A percentile compares a stretch with the other conserved stretches of the same genome.
These are phyloP conservation scores for Leuciscus idus DNA, from an alignment of 2,113 vertebrate species.

Conservation along the genomic window DNA sequence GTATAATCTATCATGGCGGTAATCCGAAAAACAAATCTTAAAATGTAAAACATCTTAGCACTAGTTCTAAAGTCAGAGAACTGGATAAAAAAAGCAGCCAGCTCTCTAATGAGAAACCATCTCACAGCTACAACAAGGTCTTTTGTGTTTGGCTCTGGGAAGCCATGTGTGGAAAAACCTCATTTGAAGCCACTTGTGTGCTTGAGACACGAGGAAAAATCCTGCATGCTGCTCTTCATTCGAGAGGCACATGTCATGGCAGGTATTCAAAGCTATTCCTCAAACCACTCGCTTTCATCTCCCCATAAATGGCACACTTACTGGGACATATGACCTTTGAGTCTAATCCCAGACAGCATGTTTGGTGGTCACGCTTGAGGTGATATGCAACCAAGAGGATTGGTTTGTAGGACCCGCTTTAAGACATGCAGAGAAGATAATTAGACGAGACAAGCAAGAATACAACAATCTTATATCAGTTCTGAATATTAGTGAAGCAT, in stretches of 20 bases:
- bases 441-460: background rate
- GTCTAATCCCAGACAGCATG: slow-evolving; percentile 24
- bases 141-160: slow-evolving; percentile 6
- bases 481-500: background rate
- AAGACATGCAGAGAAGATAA: background rate
- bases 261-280: slow-evolving; percentile 45
- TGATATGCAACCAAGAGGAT: slow-evolving; percentile 32
- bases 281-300: slow-evolving; percentile 27
- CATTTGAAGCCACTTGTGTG: slow-evolving; percentile 23
- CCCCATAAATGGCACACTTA: slow-evolving; percentile 26
- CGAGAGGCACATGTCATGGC: slow-evolving; percentile 20
- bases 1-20: slow-evolving; percentile 42
- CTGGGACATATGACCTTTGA: slow-evolving; percentile 40
- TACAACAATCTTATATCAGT: background rate
- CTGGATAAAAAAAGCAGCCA: slow-evolving; percentile 14
- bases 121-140: slow-evolving; percentile 22
- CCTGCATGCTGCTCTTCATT: background rate
- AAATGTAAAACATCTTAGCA: background rate
- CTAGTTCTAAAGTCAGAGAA: background rate
- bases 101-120: slow-evolving; percentile 35
- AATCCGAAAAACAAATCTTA: slow-evolving; percentile 23
- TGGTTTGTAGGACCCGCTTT: slow-evolving; percentile 36
- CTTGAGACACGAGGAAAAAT: slow-evolving; percentile 10
- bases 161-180: slow-evolving; percentile 8
- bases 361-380: slow-evolving; percentile 28